Base-by-base conservation (phyloP, 37 sponge, comb jelly and placozoan species). In the Diacarnus erythraeanus region DNA sequence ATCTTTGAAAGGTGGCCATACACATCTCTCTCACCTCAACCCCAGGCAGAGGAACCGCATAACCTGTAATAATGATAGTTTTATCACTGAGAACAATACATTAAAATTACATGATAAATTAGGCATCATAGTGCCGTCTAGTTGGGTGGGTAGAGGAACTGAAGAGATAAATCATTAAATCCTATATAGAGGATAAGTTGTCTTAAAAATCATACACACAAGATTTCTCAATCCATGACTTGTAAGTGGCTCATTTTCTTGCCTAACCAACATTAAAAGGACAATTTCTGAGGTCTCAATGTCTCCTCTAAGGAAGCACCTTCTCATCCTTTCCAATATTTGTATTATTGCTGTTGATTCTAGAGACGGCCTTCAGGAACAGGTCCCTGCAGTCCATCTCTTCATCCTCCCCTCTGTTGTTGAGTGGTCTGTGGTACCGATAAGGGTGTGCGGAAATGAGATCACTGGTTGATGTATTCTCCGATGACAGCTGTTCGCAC, bases 321-420 rank as follows among this genome's bases (percentile, higher is more conserved):
- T 88, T 88, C 57, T 88, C 88, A 10, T 71, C 77, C 54, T 88
- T 88, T 31, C 88, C 88, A 61, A 88, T 77, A 23, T 57, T 77
- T 18, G 83, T 21, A 37, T 64, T 65, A 26, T 67, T 75, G 31
- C 65, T 40, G 57, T 82, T 88, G 36, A 88, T 88, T 35, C 67
- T 70, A 2, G 61, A 12, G 15, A 88, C 74, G 27, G 68, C 68
- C 12, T 73, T 68, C 26, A 60, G n/a, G 54, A 82, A 72, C 64
- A 82, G 25, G 64, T 82, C 74, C 31, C 37, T 61, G 54, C 31
- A 71, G 23, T 42, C 42, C 21, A 34, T 17, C 54, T 47, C 82
- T 9, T 39, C 47, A 3, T 73, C 73, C 3, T 69, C 42, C 51
- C 56, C n/a, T 41, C 66, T 17, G 36, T 59, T 27, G 26, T n/a